Conservation (phyloP, 2,797 vertebrate species). For the Paedocypris micromegethes region DNA sequence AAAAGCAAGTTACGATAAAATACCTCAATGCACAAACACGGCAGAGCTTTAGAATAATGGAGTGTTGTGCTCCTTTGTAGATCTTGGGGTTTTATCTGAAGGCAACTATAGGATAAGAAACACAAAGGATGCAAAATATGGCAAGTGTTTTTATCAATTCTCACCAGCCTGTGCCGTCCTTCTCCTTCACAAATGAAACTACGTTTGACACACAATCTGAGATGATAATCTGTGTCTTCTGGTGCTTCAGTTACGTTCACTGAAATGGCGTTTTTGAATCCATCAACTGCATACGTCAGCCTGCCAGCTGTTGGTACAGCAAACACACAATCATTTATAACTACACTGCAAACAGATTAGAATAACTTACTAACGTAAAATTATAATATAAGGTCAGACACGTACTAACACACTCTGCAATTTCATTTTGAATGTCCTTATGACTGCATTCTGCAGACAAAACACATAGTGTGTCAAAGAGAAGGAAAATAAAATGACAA, state of each 20-base stretch:
- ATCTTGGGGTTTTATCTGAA: conserved; percentile 63
- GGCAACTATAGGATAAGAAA: too few relatives aligned
- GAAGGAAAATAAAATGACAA: neutral
- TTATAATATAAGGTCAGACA: neutral
- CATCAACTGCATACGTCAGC: conserved; percentile 61
- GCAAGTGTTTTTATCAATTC: conserved; percentile 3
- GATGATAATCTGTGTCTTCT: conserved; percentile 54
- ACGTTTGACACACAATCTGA: conserved; percentile 67
- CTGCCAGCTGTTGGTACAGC: conserved; percentile 54
- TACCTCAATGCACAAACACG: conserved; percentile 73
- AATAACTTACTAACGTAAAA: too few relatives aligned
- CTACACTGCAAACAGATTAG: too few relatives aligned
- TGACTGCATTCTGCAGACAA: conserved; percentile 66
- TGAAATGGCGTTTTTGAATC: conserved; percentile 54
- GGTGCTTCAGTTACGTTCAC: conserved; percentile 56
- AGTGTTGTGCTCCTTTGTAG: conserved; percentile 49
- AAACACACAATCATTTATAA: neutral
- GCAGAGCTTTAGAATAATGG: conserved; percentile 53
- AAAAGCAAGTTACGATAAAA: neutral
- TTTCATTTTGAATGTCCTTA: conserved; percentile 58
- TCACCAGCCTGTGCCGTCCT: conserved; percentile 58
- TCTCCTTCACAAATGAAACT: conserved; percentile 60
- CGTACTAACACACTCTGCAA: conserved; percentile 68
- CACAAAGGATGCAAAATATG: neutral
- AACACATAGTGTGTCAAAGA: neutral